A percentile compares a stretch with the other conserved stretches of the same genome.
Evolutionary conservation across 2,888 invertebrate genomes (phyloP).

Genomic region (Germaria angustata): DNA sequence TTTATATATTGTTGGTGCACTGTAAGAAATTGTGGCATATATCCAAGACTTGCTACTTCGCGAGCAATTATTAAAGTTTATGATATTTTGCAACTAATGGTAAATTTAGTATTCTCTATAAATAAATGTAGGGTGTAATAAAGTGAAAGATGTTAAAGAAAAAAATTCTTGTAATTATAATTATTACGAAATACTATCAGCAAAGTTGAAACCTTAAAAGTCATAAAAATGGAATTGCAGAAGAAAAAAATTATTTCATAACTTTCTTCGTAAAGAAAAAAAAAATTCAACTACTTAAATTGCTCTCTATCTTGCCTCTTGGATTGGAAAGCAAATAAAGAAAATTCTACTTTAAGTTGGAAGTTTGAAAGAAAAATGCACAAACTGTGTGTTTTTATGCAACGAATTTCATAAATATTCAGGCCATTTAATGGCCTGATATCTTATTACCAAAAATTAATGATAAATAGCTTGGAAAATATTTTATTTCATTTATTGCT

Average conservation of each 20-base stretch:
- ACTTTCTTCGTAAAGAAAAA: background rate
- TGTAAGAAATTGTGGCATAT: too few species aligned
- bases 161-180: slow-evolving; percentile 36
- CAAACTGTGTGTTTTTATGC: background rate
- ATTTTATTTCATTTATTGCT: background rate
- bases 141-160: slow-evolving; percentile 39
- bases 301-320: slow-evolving; percentile 33
- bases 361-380: background rate
- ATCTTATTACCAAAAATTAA: slow-evolving; percentile 6
- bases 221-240: background rate
- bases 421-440: background rate
- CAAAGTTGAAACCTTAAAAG: slow-evolving; percentile 1
- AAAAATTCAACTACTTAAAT: slow-evolving; percentile 56
- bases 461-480: slow-evolving; percentile 14
- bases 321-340: slow-evolving; percentile 43
- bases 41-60: too few species aligned
- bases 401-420: background rate
- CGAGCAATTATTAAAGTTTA: too few species aligned
- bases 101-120: background rate
- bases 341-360: slow-evolving; percentile 8
- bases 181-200: slow-evolving; percentile 24
- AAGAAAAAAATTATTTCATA: slow-evolving; percentile 1
- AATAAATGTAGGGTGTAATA: background rate
- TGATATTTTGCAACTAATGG: too few species aligned
- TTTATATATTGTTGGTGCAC: too few species aligned